Conservation (phyloP, 1,140 invertebrate species). For the Drosophila micromelanica region DNA sequence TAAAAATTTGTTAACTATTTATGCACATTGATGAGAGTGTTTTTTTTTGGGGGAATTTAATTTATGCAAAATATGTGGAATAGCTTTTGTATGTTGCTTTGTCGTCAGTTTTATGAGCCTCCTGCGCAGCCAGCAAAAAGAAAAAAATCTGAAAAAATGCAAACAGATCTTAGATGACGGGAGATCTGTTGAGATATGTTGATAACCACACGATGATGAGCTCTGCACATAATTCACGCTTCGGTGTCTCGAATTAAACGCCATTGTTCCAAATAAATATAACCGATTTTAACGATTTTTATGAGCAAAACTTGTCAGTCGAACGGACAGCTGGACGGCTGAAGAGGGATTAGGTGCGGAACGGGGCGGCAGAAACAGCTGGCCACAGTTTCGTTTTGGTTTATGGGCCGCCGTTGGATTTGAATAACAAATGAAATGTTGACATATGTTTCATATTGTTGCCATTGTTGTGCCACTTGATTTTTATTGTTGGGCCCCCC, state of each 20-base stretch:
- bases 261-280: constrained; percentile 65
- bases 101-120: constrained; percentile 41
- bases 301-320: constrained; percentile 40
- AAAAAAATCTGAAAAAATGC: too few species aligned
- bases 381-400: constrained; percentile 60
- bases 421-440: constrained; percentile 80
- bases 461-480: constrained; percentile 53
- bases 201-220: constrained; percentile 56
- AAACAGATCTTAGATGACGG: constrained; percentile 15
- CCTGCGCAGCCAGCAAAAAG: neutral
- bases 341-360: neutral
- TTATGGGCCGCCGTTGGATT: constrained; percentile 64
- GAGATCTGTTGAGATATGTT: constrained; percentile 7
- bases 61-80: constrained; percentile 74
- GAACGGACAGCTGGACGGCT: neutral
- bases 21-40: constrained; percentile 40
- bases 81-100: constrained; percentile 40
- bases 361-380: constrained; percentile 44
- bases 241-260: constrained; percentile 64
- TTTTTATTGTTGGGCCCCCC: constrained; percentile 2
- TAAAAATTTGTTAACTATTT: constrained; percentile 63
- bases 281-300: constrained; percentile 51
- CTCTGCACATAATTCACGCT: constrained; percentile 69
- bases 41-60: constrained; percentile 30
- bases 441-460: constrained; percentile 75